These are phyloP conservation scores for Lordiphosa collinella DNA, from an alignment of 1,140 invertebrate species.

Conservation along the genomic window DNA sequence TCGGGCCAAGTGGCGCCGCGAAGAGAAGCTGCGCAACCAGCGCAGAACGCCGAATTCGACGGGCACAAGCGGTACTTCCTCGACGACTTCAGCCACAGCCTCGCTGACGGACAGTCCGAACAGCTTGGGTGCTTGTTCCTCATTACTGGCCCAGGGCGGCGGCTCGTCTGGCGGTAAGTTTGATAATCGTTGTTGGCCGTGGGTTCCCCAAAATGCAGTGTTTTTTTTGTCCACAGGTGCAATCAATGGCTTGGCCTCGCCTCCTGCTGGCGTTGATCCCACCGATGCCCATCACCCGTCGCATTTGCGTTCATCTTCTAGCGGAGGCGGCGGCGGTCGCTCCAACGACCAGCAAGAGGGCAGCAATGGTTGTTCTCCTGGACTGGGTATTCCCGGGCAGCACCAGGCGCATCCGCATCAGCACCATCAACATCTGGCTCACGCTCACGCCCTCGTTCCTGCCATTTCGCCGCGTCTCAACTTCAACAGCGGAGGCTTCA, in stretches of 20 bases:
- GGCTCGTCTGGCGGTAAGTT: conserved; percentile 45
- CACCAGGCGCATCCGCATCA: conserved; percentile 14
- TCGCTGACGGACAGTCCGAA: conserved; percentile 62
- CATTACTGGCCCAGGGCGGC: conserved; percentile 23
- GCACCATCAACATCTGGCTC: conserved; percentile 33
- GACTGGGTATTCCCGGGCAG: conserved; percentile 28
- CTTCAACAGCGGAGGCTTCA: conserved; percentile 64
- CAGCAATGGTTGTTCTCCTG: conserved; percentile 24
- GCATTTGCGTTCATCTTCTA: conserved; percentile 16
- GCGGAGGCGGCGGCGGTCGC: conserved; percentile 3
- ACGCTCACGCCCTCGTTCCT: conserved; percentile 39
- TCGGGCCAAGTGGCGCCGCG: conserved; percentile 98
- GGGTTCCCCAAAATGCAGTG: no score
- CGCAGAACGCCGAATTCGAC: conserved; percentile 79
- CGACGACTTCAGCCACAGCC: conserved; percentile 44
- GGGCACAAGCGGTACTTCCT: conserved; percentile 38
- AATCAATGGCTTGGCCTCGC: conserved; percentile 35
- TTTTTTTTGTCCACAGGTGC: conserved; percentile 26
- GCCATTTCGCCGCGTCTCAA: conserved; percentile 69
- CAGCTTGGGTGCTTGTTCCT: conserved; percentile 50
- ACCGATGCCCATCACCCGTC: conserved; percentile 20
- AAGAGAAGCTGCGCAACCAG: conserved; percentile 97
- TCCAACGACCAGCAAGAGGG: conserved; percentile 12
- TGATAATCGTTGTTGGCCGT: no score
- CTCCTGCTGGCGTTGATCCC: conserved; percentile 9